Evolutionary conservation across 53 echinoderm and acorn worm genomes (phyloP).

Genomic region (Glandiceps talaboti): DNA sequence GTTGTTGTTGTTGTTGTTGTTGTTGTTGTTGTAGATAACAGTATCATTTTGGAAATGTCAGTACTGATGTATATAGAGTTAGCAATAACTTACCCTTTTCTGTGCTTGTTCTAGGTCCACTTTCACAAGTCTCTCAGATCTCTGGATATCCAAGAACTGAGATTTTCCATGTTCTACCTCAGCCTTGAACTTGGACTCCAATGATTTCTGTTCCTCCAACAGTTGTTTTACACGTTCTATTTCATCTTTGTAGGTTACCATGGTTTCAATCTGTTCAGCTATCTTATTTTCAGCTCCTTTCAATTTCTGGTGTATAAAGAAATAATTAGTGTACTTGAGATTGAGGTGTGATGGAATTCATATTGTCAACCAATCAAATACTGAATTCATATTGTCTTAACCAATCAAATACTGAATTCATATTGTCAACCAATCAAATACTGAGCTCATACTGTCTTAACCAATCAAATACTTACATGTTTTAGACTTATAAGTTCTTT

Average conservation of each 20-base stretch:
- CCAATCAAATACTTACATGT: conserved; percentile 95
- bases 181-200: conserved; percentile 34
- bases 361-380: too few relatives aligned
- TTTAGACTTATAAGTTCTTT: conserved; percentile 83
- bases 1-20: too few relatives aligned
- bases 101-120: conserved; percentile 63
- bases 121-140: conserved; percentile 58
- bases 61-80: too few relatives aligned
- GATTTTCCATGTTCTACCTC: conserved; percentile 65
- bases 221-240: conserved; percentile 54
- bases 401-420: too few relatives aligned
- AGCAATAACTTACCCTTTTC: conserved; percentile 78
- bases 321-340: too few relatives aligned
- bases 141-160: conserved; percentile 64
- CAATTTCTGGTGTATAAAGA: conserved; percentile 43
- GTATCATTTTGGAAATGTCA: too few relatives aligned
- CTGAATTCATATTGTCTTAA: too few relatives aligned
- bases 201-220: conserved; percentile 51
- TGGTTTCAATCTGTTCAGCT: conserved; percentile 37
- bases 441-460: too few relatives aligned
- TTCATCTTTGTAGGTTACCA: conserved; percentile 62
- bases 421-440: too few relatives aligned
- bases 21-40: too few relatives aligned
- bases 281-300: conserved; percentile 65
- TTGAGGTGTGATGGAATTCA: too few relatives aligned